Base-by-base conservation (phyloP, 1,140 invertebrate genomes). In the Tetraneura akinire region DNA sequence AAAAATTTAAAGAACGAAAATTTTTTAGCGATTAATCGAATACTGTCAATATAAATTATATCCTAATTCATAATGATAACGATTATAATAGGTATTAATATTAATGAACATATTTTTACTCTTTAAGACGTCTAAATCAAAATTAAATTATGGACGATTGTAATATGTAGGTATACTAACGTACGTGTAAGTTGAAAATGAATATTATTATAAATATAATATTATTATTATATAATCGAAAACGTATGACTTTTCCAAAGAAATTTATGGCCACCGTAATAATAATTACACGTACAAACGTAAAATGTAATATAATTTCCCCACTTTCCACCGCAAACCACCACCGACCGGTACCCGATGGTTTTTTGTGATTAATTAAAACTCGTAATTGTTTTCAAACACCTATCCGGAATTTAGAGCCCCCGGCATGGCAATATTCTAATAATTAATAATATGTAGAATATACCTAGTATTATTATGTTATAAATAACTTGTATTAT, bases 351-450 rank as follows among this genome's bases (percentile, higher is more conserved):
- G 21, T 9, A 23, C 18, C n/a, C n/a, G 13, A 51, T 53, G 8
- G 70, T 29, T 49, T 74, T 55, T 32, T 29, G 32, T 55, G 70
- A 74, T 74, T 55, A 74, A 74, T 74, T 74, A 55, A 55, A 74
- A 51, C 51, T 2, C 37, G 51, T 55, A 74, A 74, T 74, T 74
- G 26, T 74, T 74, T 74, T 74, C 49, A 53, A 55, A 74, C 70
- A 32, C 29, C 70, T 26, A 26, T 71, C 21, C 23, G 9, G 37
- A 37, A 42, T 42, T 16, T 32, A 23, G 8, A 0, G 51, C 10
- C 26, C 16, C 26, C 16, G 26, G 70, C n/a, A n/a, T n/a, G n/a
- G n/a, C n/a, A n/a, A n/a, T n/a, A n/a, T n/a, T n/a, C n/a, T n/a
- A n/a, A n/a, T n/a, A n/a, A n/a, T n/a, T n/a, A n/a, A n/a, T n/a